These are phyloP conservation scores for Ormyrus rosae DNA, from an alignment of 2,888 invertebrate genomes.

Conservation along the genomic window DNA sequence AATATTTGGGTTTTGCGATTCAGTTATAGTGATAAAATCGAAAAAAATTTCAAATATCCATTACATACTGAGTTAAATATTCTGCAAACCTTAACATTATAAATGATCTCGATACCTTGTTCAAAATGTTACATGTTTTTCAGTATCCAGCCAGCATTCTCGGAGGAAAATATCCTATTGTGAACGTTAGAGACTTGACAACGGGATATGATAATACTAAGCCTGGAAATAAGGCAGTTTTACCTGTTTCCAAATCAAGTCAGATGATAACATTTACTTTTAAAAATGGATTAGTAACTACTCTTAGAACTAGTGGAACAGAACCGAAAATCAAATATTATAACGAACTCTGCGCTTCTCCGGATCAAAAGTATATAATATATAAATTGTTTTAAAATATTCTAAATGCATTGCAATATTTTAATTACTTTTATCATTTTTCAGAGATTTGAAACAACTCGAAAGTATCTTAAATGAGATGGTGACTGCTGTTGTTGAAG, in stretches of 20 bases:
- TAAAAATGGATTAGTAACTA: slow-evolving; percentile 89
- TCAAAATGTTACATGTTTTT: slow-evolving; percentile 56
- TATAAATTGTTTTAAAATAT: slow-evolving; percentile 14
- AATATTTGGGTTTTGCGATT: no score
- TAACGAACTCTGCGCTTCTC: slow-evolving; percentile 88
- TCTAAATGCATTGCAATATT: slow-evolving; percentile 1
- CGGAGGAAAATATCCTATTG: slow-evolving; percentile 81
- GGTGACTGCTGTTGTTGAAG: slow-evolving; percentile 86
- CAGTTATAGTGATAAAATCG: no score
- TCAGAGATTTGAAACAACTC: slow-evolving; percentile 83
- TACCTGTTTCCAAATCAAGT: slow-evolving; percentile 81
- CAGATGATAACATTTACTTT: slow-evolving; percentile 98
- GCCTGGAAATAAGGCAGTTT: slow-evolving; percentile 82
- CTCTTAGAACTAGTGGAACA: slow-evolving; percentile 96
- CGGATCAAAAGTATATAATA: slow-evolving; percentile 79
- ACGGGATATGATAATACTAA: slow-evolving; percentile 89
- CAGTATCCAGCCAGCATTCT: slow-evolving; percentile 85
- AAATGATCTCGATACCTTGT: background rate
- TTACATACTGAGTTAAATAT: no score
- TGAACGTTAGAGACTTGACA: slow-evolving; percentile 90
- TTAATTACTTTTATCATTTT: slow-evolving; percentile 4
- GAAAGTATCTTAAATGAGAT: slow-evolving; percentile 82
- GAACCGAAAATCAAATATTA: slow-evolving; percentile 99
- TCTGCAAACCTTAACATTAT: no score
- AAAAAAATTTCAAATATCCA: no score